Conservation (phyloP, 2,113 vertebrate species). For the Falco punctatus region DNA sequence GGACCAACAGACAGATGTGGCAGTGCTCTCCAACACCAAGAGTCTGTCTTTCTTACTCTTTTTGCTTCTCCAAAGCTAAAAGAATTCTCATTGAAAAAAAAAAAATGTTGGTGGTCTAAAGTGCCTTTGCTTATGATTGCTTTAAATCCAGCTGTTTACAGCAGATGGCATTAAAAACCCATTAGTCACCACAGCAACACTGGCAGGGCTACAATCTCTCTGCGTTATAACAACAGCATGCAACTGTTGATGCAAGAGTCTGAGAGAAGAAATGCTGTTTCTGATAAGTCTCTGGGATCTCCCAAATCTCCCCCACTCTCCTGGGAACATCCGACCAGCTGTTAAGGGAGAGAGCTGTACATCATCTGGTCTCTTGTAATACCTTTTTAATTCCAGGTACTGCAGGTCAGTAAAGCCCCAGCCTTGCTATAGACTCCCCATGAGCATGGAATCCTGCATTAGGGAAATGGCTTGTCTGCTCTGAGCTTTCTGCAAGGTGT, state of each 20-base stretch:
- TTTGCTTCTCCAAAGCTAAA: not conserved
- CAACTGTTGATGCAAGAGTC: not conserved
- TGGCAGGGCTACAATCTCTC: accelerated
- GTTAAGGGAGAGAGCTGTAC: not conserved
- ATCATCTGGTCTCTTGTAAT: not conserved
- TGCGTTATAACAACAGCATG: accelerated
- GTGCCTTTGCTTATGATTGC: not conserved
- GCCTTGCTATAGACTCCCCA: accelerated
- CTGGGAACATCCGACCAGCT: not conserved
- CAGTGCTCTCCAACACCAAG: not conserved
- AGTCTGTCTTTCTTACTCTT: not conserved
- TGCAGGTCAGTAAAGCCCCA: not conserved
- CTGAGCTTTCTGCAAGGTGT: not conserved
- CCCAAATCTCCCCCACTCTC: not conserved
- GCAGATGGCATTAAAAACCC: conserved; percentile 30
- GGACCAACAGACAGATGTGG: not conserved
- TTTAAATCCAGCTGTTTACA: conserved; percentile 35
- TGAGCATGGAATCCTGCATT: accelerated
- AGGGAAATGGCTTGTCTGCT: not conserved
- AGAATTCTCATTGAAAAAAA: not conserved
- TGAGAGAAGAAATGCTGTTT: not conserved
- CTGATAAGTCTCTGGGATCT: accelerated
- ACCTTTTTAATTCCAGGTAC: not conserved
- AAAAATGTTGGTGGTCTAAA: not conserved
- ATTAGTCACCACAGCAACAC: not conserved